Percentiles rank a stretch among this genome's conserved stretches.
Evolutionary conservation across 2,888 invertebrate genomes (phyloP).

Genomic region (Didymodactylos carnosus): DNA sequence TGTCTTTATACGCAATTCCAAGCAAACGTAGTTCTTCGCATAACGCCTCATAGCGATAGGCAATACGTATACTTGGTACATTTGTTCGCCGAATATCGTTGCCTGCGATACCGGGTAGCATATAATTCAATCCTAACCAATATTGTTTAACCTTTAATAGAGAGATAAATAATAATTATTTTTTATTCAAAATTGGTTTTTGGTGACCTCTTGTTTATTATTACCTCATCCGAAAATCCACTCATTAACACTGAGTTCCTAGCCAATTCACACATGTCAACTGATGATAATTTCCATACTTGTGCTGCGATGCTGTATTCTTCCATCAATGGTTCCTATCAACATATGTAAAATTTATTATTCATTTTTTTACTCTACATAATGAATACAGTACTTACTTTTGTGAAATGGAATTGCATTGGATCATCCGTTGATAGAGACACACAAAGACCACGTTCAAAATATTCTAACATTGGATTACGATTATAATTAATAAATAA

Average conservation of each 20-base stretch:
- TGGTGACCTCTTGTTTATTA: neutral
- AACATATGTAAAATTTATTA: no score
- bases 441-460: slow-evolving; percentile 73
- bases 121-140: slow-evolving; percentile 6
- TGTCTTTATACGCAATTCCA: neutral
- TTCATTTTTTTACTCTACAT: no score
- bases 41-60: slow-evolving; percentile 75
- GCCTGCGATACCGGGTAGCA: slow-evolving; percentile 63
- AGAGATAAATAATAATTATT: neutral
- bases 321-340: slow-evolving; percentile 89
- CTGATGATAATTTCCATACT: slow-evolving; percentile 93
- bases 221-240: slow-evolving; percentile 52
- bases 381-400: no score
- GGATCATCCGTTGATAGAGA: slow-evolving; percentile 95
- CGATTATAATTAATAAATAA: slow-evolving; percentile 94
- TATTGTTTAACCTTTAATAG: slow-evolving; percentile 6
- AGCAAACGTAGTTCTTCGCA: slow-evolving; percentile 53
- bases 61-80: slow-evolving; percentile 85
- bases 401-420: slow-evolving; percentile 95
- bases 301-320: slow-evolving; percentile 98
- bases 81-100: slow-evolving; percentile 92
- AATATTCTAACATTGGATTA: slow-evolving; percentile 86
- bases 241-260: slow-evolving; percentile 88
- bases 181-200: no score
- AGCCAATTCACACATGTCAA: slow-evolving; percentile 96